These are phyloP conservation scores for Mellilla xanthometata DNA, from an alignment of 2,888 invertebrate species.

Conservation along the genomic window DNA sequence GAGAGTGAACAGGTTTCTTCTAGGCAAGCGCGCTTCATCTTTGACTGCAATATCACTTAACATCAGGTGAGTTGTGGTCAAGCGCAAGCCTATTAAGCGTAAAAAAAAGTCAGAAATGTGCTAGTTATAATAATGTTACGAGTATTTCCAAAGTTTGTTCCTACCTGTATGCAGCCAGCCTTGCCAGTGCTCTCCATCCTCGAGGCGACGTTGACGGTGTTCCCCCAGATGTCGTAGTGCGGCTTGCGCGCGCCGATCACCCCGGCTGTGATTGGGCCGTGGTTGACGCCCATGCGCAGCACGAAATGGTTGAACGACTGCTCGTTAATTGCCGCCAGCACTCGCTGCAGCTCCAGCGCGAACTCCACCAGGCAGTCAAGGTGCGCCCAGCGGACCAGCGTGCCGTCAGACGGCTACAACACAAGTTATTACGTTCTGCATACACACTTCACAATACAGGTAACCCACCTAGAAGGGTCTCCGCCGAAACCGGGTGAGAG, in stretches of 20 bases:
- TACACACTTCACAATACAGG: too few relatives aligned
- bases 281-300: constrained; percentile 96
- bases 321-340: constrained; percentile 95
- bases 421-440: too few relatives aligned
- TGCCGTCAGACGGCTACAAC: constrained; percentile 89
- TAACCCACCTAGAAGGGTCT: too few relatives aligned
- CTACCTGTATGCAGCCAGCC: constrained; percentile 95
- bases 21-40: too few relatives aligned
- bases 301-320: constrained; percentile 98
- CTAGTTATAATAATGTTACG: too few relatives aligned
- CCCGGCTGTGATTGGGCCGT: constrained; percentile 97
- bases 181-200: constrained; percentile 99
- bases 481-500: too few relatives aligned
- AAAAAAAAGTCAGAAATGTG: too few relatives aligned
- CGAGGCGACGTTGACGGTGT: constrained; percentile 98
- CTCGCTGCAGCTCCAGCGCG: constrained; percentile 93
- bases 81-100: too few relatives aligned
- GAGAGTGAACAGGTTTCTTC: too few relatives aligned
- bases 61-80: too few relatives aligned
- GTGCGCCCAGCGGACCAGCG: constrained; percentile 91
- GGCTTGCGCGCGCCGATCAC: constrained; percentile 97
- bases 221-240: constrained; percentile 98
- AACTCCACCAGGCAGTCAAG: constrained; percentile 93
- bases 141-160: too few relatives aligned
- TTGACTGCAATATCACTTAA: too few relatives aligned